Conservation (phyloP, 1,140 invertebrate species). For the Orchesella cincta region DNA sequence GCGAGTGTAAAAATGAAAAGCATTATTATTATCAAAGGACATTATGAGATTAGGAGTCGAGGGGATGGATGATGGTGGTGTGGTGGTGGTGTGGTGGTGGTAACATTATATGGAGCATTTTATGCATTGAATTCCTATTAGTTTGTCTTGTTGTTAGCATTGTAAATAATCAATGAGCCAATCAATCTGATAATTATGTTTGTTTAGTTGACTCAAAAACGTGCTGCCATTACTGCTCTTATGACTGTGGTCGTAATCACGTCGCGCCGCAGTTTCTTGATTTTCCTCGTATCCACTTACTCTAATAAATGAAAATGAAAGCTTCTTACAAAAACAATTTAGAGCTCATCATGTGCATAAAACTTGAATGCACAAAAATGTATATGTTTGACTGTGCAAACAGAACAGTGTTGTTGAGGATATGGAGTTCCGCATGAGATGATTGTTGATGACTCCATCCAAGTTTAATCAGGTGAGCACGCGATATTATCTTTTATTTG, state of each 20-base stretch:
- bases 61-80: too few species aligned
- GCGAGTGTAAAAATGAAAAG: too few species aligned
- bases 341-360: background rate
- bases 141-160: background rate
- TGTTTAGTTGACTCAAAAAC: background rate
- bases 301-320: background rate
- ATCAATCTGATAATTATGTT: constrained; percentile 26
- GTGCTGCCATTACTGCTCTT: background rate
- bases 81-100: too few species aligned
- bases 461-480: constrained; percentile 25
- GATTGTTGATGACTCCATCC: constrained; percentile 18
- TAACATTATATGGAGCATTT: too few species aligned
- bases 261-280: background rate
- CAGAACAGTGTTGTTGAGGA: background rate
- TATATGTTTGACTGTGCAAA: too few species aligned
- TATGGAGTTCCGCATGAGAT: background rate
- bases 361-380: background rate
- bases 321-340: background rate
- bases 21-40: too few species aligned
- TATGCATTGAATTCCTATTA: too few species aligned
- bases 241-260: background rate
- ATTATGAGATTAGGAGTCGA: too few species aligned
- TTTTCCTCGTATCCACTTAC: background rate
- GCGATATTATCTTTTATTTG: constrained; percentile 25
- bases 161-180: constrained; percentile 25